phyloP scores from a whole-genome alignment of 2,888 invertebrate genomes.

The Drosophila prolongata region DNA sequence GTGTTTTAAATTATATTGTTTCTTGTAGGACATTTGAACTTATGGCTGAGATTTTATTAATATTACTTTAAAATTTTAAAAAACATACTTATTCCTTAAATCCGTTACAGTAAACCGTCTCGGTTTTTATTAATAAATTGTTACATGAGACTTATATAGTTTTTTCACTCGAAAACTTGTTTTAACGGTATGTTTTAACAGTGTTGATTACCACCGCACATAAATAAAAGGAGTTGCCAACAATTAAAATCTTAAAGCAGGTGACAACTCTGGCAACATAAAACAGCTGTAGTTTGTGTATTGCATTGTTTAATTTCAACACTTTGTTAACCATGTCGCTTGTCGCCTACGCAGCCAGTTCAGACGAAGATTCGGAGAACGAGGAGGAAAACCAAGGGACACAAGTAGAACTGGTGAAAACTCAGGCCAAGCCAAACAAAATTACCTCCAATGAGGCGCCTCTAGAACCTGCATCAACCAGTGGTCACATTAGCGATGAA shows the following conservation, averaged over 20 bases:
- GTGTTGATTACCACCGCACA: not conserved
- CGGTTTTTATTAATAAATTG: too few species aligned
- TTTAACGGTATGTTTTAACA: slow-evolving; percentile 2
- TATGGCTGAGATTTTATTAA: too few species aligned
- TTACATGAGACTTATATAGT: too few species aligned
- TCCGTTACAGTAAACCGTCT: too few species aligned
- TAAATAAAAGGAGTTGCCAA: not conserved
- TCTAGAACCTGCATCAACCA: slow-evolving; percentile 45
- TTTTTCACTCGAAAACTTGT: slow-evolving; percentile 1
- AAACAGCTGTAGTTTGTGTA: slow-evolving; percentile 16
- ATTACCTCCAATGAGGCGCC: not conserved
- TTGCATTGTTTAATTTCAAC: not conserved
- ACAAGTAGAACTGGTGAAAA: slow-evolving; percentile 36
- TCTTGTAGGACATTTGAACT: too few species aligned
- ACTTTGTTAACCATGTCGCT: slow-evolving; percentile 85
- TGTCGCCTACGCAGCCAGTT: slow-evolving; percentile 87
- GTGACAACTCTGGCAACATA: slow-evolving; percentile 4
- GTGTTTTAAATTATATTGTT: too few species aligned
- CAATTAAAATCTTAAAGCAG: not conserved
- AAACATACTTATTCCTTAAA: too few species aligned
- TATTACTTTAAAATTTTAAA: too few species aligned
- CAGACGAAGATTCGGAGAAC: slow-evolving; percentile 82
- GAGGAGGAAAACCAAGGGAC: slow-evolving; percentile 60
- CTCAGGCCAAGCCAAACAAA: not conserved
- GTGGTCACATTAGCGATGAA: slow-evolving; percentile 80